These are phyloP conservation scores for Sciaenops ocellatus DNA, from an alignment of 2,797 vertebrate species.

Conservation along the genomic window DNA sequence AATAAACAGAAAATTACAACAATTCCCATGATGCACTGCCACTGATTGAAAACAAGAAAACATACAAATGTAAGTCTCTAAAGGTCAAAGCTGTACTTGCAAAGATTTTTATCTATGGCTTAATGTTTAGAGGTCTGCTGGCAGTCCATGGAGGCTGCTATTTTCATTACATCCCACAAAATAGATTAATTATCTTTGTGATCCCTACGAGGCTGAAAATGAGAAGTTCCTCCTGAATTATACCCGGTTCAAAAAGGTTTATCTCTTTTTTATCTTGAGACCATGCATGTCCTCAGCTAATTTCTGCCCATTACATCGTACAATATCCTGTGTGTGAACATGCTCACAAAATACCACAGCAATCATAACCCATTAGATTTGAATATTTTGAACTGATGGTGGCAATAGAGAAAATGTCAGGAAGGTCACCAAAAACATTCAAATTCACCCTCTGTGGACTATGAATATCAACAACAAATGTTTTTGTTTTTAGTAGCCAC, in stretches of 20 bases:
- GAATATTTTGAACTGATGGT: background rate
- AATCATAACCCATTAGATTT: background rate
- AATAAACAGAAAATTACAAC: conserved; percentile 42
- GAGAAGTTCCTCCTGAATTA: background rate
- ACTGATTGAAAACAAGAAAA: background rate
- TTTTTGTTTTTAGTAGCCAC: background rate
- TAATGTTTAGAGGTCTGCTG: background rate
- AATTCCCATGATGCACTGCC: conserved; percentile 25
- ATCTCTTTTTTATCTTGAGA: background rate
- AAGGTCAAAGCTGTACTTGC: background rate
- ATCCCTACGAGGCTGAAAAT: background rate
- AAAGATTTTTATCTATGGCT: background rate
- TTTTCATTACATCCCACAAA: background rate
- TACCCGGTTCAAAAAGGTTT: background rate
- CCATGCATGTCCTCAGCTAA: background rate
- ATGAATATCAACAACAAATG: background rate
- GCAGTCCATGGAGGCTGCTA: background rate
- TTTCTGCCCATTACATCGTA: background rate
- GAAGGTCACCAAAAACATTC: background rate
- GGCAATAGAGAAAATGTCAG: background rate
- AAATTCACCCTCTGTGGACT: background rate
- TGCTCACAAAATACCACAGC: background rate
- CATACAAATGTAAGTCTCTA: background rate
- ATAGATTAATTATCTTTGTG: background rate
- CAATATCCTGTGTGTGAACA: background rate